Evolutionary conservation across 2,113 vertebrate genomes (phyloP).

Genomic region (Etheostoma spectabile): DNA sequence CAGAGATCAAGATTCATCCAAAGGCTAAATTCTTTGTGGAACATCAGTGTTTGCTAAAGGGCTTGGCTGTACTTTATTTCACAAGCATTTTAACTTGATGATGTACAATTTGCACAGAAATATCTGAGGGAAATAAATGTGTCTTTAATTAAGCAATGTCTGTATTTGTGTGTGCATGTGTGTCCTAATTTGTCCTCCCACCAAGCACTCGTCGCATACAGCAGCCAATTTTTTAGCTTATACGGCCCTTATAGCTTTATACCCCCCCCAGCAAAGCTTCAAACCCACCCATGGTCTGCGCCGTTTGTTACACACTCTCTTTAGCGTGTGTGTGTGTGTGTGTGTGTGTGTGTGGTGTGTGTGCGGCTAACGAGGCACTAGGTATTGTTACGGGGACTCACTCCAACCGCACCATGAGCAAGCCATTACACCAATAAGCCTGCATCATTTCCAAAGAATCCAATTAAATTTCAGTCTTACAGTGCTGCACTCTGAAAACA

Average conservation of each 20-base stretch:
- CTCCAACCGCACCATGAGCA: conserved; percentile 80
- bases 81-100: conserved; percentile 8
- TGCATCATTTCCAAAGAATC: conserved; percentile 80
- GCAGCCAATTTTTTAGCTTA: conserved; percentile 65
- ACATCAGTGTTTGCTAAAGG: conserved; percentile 38
- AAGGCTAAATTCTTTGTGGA: conserved; percentile 48
- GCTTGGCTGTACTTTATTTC: conserved; percentile 11
- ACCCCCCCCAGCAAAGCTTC: conserved; percentile 48
- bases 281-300: conserved; percentile 55
- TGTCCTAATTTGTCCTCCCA: conserved; percentile 60
- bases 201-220: conserved; percentile 35
- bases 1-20: conserved; percentile 40
- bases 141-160: background rate
- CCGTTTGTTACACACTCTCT: conserved; percentile 59
- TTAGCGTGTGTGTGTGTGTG: conserved; percentile 39
- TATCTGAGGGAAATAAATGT: background rate
- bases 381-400: conserved; percentile 85
- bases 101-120: conserved; percentile 8
- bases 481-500: conserved; percentile 74
- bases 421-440: conserved; percentile 82
- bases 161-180: conserved; percentile 5
- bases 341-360: conserved; percentile 12
- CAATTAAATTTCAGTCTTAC: conserved; percentile 82
- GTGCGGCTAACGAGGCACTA: conserved; percentile 73
- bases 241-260: conserved; percentile 28